Base-by-base conservation (phyloP, 1,140 invertebrate genomes). In the Drosophila miranda region DNA sequence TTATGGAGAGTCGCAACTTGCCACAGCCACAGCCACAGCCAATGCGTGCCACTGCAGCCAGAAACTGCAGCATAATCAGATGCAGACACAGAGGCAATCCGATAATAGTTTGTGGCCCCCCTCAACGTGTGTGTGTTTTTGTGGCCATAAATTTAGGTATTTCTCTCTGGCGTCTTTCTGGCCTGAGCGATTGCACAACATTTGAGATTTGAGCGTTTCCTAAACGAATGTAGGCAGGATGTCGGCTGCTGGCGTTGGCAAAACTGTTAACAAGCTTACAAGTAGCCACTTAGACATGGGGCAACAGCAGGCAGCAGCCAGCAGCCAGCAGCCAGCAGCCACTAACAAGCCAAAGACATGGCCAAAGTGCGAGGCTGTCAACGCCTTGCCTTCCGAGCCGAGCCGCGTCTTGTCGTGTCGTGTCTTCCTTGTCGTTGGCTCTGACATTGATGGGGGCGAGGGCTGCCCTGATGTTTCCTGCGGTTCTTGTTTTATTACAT, bases 241-340 rank as follows among this genome's bases (percentile, higher is more conserved):
- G 63, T 69, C 38, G 56, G 34, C 38, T 42, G 63, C 56, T 52
- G 56, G 42, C 67, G 30, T n/a, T 53, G 64, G 7, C 26, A 50
- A 69, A 19, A 50, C 38, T 46, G 54, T 42, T 51, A 70, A 70
- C 62, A 68, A 68, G 62, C 4, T 68, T 48, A 42, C 50, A 68
- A 68, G 64, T 68, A 68, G 64, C 63, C 51, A 49, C 66, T 68
- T 69, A 19, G 49, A 56, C 66, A 68, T 56, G 44, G 58, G 45
- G 42, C 49, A 38, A 11, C 42, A 19, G 49, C 49, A 34, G 34
- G 50, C 62, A 64, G 69, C 59, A 74, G 13, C 41, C 53, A 60
- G 52, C 23, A 50, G 34, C 50, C 50, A 38, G 69, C 59, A 74
- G 13, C 41, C 53, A 60, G 52, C 23, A 50, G 34, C 50, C 50